Evolutionary conservation across 2,888 invertebrate genomes (phyloP).

Genomic region (Megamerina dolium): DNA sequence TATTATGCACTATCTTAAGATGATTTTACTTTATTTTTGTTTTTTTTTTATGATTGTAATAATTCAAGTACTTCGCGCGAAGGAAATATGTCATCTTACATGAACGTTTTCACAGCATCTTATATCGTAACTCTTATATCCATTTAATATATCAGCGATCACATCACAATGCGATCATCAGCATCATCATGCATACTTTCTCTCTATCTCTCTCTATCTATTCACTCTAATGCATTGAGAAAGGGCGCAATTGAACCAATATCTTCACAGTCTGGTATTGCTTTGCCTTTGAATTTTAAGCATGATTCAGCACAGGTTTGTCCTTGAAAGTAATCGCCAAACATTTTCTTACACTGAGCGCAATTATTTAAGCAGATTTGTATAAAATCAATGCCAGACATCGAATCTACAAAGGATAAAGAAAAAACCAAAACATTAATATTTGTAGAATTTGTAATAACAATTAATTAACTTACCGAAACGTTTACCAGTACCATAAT

Average conservation of each 20-base stretch:
- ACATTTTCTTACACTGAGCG: constrained; percentile 84
- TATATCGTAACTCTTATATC: too few species aligned
- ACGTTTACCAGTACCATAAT: constrained; percentile 43
- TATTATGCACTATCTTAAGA: too few species aligned
- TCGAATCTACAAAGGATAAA: constrained; percentile 29
- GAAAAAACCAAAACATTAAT: background rate
- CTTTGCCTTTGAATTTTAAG: constrained; percentile 73
- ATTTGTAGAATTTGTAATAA: background rate
- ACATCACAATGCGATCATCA: too few species aligned
- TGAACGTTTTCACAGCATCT: too few species aligned
- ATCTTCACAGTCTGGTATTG: constrained; percentile 81
- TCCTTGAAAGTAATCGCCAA: constrained; percentile 79
- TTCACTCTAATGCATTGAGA: constrained; percentile 57
- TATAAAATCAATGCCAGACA: constrained; percentile 52
- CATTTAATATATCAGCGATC: too few species aligned
- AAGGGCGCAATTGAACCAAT: constrained; percentile 74
- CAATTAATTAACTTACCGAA: constrained; percentile 37
- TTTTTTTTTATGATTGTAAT: too few species aligned
- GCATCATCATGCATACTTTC: too few species aligned
- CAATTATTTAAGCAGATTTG: constrained; percentile 80
- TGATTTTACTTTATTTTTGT: too few species aligned
- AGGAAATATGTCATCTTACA: too few species aligned
- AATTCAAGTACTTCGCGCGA: too few species aligned
- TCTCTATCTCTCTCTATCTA: too few species aligned
- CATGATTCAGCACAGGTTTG: constrained; percentile 80